Evolutionary conservation across 2,888 invertebrate species (phyloP).

Genomic region (Eupithecia pulchellata): DNA sequence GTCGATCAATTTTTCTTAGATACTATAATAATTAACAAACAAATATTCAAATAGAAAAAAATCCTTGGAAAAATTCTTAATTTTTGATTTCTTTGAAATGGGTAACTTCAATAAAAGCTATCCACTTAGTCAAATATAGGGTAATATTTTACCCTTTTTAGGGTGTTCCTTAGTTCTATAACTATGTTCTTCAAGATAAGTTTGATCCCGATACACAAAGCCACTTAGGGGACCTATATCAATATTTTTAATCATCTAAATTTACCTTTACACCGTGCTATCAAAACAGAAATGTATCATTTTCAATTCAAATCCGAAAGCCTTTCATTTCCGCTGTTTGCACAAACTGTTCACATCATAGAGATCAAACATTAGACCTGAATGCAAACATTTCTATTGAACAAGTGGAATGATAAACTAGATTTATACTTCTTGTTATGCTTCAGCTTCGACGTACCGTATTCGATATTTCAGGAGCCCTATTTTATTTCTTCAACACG

Average conservation of each 20-base stretch:
- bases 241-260: neutral
- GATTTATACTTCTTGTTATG: neutral
- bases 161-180: neutral
- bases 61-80: too few species aligned
- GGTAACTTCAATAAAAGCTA: too few species aligned
- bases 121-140: too few species aligned
- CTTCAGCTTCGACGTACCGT: neutral
- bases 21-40: too few species aligned
- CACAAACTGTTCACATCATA: slow-evolving; percentile 2
- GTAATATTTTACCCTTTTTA: neutral
- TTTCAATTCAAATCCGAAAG: neutral
- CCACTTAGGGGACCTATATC: neutral
- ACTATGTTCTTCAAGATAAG: neutral
- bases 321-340: slow-evolving; percentile 2
- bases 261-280: neutral
- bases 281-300: neutral
- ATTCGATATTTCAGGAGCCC: neutral
- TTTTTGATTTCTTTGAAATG: too few species aligned
- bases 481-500: too few species aligned
- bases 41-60: too few species aligned
- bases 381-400: slow-evolving; percentile 3
- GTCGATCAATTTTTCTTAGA: too few species aligned
- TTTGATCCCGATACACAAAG: neutral
- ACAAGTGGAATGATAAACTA: neutral
- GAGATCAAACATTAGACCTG: neutral